Base-by-base conservation (phyloP, 2,113 vertebrate species). In the Verasper variegatus region DNA sequence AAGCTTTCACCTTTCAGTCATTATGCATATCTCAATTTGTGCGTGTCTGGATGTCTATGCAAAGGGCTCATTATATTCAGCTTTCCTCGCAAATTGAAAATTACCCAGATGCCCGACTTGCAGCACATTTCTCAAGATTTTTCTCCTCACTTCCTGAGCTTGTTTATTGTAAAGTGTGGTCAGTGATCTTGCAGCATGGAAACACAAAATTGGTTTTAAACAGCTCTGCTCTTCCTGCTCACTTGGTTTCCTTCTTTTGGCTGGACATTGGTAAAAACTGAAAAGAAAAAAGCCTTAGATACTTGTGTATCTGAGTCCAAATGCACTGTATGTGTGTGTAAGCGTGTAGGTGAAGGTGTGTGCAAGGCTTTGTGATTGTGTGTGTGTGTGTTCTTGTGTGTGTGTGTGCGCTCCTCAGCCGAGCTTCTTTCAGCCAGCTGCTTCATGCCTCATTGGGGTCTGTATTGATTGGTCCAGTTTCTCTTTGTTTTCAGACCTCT, bases 401-500 rank as follows among this genome's bases (percentile, higher is more conserved):
- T 62, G 67, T 62, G 56, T 65, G 56, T 65, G 49, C 3, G 60
- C 42, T 64, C 62, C 51, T 68, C 31, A 64, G 60, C 63, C 45
- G 26, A 42, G 73, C 75, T 77, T 77, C 84, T 90, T 69, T 85
- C 80, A 88, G 76, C 81, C 74, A 57, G 85, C 88, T 87, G 88
- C 87, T 91, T 92, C 92, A 92, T 91, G 92, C 86, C 91, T 92
- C 90, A 92, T 92, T 92, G 91, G 85, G 85, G 86, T 86, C 77
- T 67, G 71, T 92, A 93, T 93, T 89, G 92, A 93, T 92, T 88
- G 92, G 86, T 91, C 90, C 87, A 85, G 80, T 89, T 92, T 91
- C 90, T 89, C 89, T 92, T 92, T 92, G 91, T 92, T 92, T 93
- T 86, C 90, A 78, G 55, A 68, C 83, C 76, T 88, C 82, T 93